phyloP scores from a whole-genome alignment of 1,140 invertebrate species.

The Aphelenchoides besseyi region DNA sequence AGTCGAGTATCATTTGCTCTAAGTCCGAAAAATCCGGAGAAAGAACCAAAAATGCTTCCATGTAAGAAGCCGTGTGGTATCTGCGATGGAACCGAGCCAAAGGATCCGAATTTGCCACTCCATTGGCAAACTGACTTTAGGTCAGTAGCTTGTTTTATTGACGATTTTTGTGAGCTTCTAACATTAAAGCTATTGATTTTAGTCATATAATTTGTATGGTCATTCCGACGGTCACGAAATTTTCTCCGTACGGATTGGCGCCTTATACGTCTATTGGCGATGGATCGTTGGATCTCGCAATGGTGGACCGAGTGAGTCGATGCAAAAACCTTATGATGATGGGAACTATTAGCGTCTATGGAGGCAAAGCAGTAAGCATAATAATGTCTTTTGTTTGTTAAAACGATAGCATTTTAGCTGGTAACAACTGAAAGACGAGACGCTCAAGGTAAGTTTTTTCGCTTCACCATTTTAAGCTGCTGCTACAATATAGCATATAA shows the following conservation, averaged over 20 bases:
- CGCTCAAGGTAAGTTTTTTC: no score
- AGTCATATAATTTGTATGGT: conserved; percentile 60
- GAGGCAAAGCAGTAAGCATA: conserved; percentile 49
- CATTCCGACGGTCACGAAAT: conserved; percentile 53
- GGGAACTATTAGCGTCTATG: conserved; percentile 59
- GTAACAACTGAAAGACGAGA: no score
- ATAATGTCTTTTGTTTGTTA: background rate
- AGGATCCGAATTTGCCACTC: conserved; percentile 47
- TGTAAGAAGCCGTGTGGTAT: conserved; percentile 50
- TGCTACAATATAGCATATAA: no score
- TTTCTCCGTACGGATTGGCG: conserved; percentile 60
- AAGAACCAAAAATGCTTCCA: conserved; percentile 40
- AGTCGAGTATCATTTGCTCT: conserved; percentile 56
- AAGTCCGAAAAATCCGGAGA: conserved; percentile 35
- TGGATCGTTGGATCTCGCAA: conserved; percentile 58
- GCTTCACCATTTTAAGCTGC: conserved; percentile 44
- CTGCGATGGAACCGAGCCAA: conserved; percentile 36
- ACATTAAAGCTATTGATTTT: conserved; percentile 15
- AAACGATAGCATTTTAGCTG: no score
- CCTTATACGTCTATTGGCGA: conserved; percentile 60
- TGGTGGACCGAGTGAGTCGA: conserved; percentile 54
- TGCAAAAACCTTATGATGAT: conserved; percentile 58
- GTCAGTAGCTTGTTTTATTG: background rate
- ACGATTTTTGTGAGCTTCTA: no score
- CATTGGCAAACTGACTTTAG: conserved; percentile 58